Percentiles rank a stretch among this genome's conserved stretches.
These are phyloP conservation scores for Clivina fossor DNA, from an alignment of 2,888 invertebrate species.

Conservation along the genomic window DNA sequence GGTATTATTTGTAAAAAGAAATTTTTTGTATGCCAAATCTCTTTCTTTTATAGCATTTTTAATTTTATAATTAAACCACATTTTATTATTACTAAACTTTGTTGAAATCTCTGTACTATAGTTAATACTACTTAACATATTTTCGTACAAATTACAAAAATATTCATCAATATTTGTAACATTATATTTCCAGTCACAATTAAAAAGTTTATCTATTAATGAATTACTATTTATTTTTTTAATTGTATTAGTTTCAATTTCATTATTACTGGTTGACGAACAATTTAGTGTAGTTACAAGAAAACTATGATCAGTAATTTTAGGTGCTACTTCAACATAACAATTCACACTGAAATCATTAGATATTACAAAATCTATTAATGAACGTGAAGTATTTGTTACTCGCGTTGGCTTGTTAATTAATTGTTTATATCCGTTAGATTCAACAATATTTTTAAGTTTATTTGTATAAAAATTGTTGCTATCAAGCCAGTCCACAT, in stretches of 20 bases:
- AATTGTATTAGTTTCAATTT: background rate
- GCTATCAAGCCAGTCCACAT: background rate
- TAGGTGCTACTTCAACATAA: background rate
- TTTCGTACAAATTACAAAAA: background rate
- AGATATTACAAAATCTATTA: constrained; percentile 4
- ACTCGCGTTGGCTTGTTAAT: constrained; percentile 4
- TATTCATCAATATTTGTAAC: constrained; percentile 1
- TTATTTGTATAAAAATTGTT: constrained; percentile 1
- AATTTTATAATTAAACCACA: background rate
- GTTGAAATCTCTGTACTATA: background rate
- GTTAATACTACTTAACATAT: background rate
- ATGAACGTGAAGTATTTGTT: background rate
- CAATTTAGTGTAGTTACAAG: background rate
- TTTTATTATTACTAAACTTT: background rate
- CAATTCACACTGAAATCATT: constrained; percentile 1
- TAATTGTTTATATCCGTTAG: constrained; percentile 1
- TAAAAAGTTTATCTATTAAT: background rate
- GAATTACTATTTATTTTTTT: background rate
- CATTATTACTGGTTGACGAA: background rate
- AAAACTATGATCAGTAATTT: constrained; percentile 4
- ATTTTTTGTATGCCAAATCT: constrained; percentile 1
- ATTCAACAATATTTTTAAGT: background rate
- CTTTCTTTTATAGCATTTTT: background rate
- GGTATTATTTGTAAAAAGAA: background rate
- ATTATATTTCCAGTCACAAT: background rate